phyloP scores from a whole-genome alignment of 2,888 invertebrate genomes.

The Hyalella azteca region DNA sequence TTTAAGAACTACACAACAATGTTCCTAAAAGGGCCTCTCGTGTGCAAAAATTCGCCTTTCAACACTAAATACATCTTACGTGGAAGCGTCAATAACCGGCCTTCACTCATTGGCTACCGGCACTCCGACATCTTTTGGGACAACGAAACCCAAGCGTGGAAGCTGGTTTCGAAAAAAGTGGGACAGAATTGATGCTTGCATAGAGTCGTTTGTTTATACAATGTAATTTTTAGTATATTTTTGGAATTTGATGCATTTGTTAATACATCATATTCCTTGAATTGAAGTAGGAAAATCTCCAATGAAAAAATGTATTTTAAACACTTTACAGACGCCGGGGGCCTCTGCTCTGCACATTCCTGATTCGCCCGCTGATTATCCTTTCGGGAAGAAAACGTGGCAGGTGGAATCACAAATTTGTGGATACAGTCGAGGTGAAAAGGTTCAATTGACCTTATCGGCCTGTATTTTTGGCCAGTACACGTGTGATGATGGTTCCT shows the following conservation, averaged over 20 bases:
- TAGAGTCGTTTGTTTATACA: no score
- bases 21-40: constrained; percentile 41
- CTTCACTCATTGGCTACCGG: constrained; percentile 40
- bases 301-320: no score
- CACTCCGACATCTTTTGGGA: constrained; percentile 55
- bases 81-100: constrained; percentile 35
- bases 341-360: constrained; percentile 43
- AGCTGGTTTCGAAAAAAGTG: constrained; percentile 48
- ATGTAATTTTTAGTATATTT: no score
- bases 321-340: background rate
- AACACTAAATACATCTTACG: constrained; percentile 43
- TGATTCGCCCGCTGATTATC: constrained; percentile 40
- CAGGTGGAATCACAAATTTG: constrained; percentile 42
- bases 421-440: constrained; percentile 39
- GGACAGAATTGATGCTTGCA: no score
- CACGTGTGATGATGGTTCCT: constrained; percentile 52
- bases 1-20: constrained; percentile 33
- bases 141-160: constrained; percentile 38
- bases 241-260: no score
- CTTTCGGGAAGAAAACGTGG: constrained; percentile 51
- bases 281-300: no score
- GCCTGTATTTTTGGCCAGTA: constrained; percentile 45
- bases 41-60: constrained; percentile 50
- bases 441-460: constrained; percentile 45
- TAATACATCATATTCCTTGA: no score